Conservation (phyloP, 2,113 vertebrate genomes). For the Hypanus sabinus region DNA sequence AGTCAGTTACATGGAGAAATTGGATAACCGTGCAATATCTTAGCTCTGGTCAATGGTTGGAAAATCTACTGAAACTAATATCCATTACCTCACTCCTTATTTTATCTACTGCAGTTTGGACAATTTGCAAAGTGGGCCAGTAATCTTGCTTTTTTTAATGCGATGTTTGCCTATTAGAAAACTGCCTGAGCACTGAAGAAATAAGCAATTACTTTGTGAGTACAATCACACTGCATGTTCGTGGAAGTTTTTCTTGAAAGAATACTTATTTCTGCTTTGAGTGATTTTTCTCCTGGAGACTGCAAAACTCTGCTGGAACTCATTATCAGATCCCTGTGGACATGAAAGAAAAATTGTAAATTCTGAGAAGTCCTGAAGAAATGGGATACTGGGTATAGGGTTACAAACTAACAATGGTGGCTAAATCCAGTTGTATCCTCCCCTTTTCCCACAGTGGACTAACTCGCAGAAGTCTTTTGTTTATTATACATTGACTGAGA, state of each 20-base stretch:
- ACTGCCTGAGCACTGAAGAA: background rate
- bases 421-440: slow-evolving; percentile 57
- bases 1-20: background rate
- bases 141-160: background rate
- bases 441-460: slow-evolving; percentile 57
- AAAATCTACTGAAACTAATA: background rate
- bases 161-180: background rate
- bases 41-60: background rate
- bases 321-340: background rate
- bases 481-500: slow-evolving; percentile 59
- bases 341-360: slow-evolving; percentile 42
- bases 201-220: background rate
- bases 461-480: slow-evolving; percentile 47
- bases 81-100: background rate
- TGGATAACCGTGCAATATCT: background rate
- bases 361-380: slow-evolving; percentile 52
- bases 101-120: background rate
- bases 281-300: background rate
- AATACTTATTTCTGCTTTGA: background rate
- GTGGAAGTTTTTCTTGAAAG: background rate
- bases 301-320: slow-evolving; percentile 28
- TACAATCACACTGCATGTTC: background rate
- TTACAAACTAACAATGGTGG: slow-evolving; percentile 57
- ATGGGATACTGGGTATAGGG: slow-evolving; percentile 55
- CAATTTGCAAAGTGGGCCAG: background rate